Evolutionary conservation across 1,140 invertebrate species (phyloP).

Genomic region (Heliconius nattereri): DNA sequence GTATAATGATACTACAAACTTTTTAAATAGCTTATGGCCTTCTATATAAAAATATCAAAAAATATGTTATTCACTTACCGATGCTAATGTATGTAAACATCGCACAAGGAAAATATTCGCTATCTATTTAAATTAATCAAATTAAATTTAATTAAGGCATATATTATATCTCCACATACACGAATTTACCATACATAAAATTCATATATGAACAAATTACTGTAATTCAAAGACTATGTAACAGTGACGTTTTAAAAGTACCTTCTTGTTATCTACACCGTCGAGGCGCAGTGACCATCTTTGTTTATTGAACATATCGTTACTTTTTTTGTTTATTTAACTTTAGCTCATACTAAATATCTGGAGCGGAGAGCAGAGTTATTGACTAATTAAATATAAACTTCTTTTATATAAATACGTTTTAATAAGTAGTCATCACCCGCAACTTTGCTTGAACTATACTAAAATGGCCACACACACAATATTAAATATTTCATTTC

Average conservation of each 20-base stretch:
- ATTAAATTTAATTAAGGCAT: conserved; percentile 2
- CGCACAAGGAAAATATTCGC: background rate
- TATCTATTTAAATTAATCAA: conserved; percentile 6
- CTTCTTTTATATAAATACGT: no score
- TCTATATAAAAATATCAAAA: background rate
- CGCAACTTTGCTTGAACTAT: no score
- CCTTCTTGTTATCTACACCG: background rate
- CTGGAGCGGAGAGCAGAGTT: no score
- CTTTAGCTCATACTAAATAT: no score
- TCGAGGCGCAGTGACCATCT: background rate
- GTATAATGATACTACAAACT: no score
- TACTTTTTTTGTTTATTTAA: background rate
- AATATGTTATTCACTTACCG: background rate
- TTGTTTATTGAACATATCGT: background rate
- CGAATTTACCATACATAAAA: background rate
- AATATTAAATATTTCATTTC: no score
- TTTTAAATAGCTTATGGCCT: no score
- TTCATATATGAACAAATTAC: background rate
- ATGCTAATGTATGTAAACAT: background rate
- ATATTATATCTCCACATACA: conserved; percentile 1
- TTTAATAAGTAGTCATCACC: no score
- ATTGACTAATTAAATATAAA: no score
- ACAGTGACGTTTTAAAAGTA: background rate
- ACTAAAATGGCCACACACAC: no score
- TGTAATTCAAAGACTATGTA: background rate